Evolutionary conservation across 2,888 invertebrate species (phyloP).

Genomic region (Hydropsyche betteni): DNA sequence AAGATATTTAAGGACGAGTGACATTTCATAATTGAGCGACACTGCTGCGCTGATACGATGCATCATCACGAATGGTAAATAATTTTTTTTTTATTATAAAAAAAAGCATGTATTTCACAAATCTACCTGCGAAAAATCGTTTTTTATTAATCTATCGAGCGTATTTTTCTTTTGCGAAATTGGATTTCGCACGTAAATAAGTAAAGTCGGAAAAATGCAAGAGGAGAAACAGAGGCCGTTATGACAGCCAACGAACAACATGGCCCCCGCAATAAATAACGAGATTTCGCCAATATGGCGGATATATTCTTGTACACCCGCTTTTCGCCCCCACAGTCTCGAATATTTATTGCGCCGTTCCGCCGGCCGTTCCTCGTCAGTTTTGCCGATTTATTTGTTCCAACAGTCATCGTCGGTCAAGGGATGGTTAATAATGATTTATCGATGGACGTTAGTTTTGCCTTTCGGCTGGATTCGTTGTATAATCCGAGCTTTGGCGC

Average conservation of each 20-base stretch:
- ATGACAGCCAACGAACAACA: constrained; percentile 25
- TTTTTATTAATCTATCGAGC: no score
- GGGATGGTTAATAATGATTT: no score
- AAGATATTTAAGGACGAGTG: no score
- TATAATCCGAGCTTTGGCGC: no score
- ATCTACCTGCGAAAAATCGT: no score
- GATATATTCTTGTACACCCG: neutral
- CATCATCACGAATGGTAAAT: no score
- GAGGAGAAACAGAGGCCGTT: neutral
- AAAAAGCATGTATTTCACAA: no score
- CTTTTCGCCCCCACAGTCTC: neutral
- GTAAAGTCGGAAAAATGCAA: neutral
- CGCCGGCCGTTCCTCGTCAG: neutral
- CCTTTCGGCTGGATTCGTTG: no score
- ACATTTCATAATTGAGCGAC: no score
- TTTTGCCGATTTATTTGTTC: neutral
- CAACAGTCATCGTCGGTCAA: neutral
- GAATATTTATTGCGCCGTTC: constrained; percentile 19
- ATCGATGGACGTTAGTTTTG: no score
- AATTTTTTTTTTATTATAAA: no score
- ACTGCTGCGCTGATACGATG: no score
- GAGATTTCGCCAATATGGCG: constrained; percentile 25
- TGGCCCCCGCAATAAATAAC: constrained; percentile 31
- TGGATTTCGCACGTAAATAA: constrained; percentile 26
- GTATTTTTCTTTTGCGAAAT: neutral